Percentiles rank a stretch among this genome's conserved stretches.
Conservation (phyloP, 2,797 vertebrate genomes). For the Natrix natrix region DNA sequence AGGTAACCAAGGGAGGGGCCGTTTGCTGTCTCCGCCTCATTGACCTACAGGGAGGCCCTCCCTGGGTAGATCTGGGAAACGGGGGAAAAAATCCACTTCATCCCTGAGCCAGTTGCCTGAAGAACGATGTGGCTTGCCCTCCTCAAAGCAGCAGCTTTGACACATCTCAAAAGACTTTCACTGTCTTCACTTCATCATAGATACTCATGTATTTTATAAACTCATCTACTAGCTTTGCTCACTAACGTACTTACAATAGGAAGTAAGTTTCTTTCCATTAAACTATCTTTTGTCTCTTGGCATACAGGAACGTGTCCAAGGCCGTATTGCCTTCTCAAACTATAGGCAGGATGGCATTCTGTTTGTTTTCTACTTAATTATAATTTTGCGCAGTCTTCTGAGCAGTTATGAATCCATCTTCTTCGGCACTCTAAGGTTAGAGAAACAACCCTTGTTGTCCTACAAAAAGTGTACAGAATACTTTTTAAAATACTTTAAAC, state of each 20-base stretch:
- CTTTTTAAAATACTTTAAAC: background rate
- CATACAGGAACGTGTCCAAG: background rate
- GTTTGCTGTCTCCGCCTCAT: conserved; percentile 47
- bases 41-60: conserved; percentile 44
- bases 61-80: conserved; percentile 30
- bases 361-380: background rate
- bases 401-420: background rate
- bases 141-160: background rate
- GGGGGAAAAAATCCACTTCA: background rate
- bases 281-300: background rate
- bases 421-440: background rate
- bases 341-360: background rate
- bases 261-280: background rate
- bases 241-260: background rate
- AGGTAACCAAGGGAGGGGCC: conserved; percentile 39
- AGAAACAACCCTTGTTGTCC: background rate
- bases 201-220: background rate
- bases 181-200: too few relatives aligned
- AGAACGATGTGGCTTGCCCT: background rate
- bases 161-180: too few relatives aligned
- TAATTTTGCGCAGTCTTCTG: background rate
- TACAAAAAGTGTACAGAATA: too few relatives aligned
- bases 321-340: background rate
- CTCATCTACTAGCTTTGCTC: background rate
- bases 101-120: accelerated